These are phyloP conservation scores for Pipa parva DNA, from an alignment of 2,113 vertebrate genomes.

Conservation along the genomic window DNA sequence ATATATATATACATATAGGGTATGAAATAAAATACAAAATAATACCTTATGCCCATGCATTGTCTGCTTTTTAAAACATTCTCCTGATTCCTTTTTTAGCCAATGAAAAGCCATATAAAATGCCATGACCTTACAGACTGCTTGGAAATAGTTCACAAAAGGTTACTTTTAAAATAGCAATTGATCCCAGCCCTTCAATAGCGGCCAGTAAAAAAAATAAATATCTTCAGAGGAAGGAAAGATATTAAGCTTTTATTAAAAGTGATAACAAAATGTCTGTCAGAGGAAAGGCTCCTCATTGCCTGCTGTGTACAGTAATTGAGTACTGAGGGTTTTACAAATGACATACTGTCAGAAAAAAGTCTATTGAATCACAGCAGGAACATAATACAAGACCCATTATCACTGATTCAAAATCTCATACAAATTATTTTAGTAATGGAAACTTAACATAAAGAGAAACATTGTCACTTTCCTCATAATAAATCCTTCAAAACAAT, in stretches of 20 bases:
- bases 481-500: not conserved
- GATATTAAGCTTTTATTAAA: slow-evolving; percentile 65
- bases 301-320: slow-evolving; percentile 53
- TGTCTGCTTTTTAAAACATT: not conserved
- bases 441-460: slow-evolving; percentile 41
- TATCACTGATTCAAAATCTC: slow-evolving; percentile 44
- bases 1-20: too few relatives aligned
- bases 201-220: slow-evolving; percentile 12
- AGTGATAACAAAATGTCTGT: slow-evolving; percentile 57
- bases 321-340: slow-evolving; percentile 48
- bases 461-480: not conserved
- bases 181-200: slow-evolving; percentile 8
- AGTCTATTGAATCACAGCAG: slow-evolving; percentile 38
- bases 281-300: slow-evolving; percentile 49
- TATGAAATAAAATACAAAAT: too few relatives aligned
- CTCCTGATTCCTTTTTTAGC: not conserved
- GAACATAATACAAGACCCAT: slow-evolving; percentile 31
- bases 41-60: not conserved
- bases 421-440: slow-evolving; percentile 46
- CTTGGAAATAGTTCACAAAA: not conserved
- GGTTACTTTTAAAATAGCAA: slow-evolving; percentile 5
- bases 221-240: slow-evolving; percentile 46
- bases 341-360: slow-evolving; percentile 48
- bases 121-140: not conserved
- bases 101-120: not conserved